Evolutionary conservation across 2,113 vertebrate genomes (phyloP).

Genomic region (Vulpes vulpes): DNA sequence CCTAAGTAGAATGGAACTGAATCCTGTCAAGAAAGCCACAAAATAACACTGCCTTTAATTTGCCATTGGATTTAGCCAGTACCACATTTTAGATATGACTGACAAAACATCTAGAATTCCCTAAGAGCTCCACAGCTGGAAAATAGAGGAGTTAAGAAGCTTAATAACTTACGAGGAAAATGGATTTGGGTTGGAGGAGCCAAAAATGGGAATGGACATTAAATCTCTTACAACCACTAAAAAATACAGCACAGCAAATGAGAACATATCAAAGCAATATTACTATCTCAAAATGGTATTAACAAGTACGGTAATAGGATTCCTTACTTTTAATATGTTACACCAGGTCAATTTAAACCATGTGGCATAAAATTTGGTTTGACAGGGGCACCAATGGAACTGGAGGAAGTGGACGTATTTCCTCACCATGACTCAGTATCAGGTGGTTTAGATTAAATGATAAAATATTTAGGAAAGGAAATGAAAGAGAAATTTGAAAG

Average conservation of each 20-base stretch:
- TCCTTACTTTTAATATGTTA: not conserved
- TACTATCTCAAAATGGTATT: not conserved
- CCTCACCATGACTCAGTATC: not conserved
- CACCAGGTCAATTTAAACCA: conserved; percentile 32
- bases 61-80: not conserved
- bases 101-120: not conserved
- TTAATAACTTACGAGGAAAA: not conserved
- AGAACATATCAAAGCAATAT: conserved; percentile 28
- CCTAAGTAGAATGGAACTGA: not conserved
- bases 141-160: not conserved
- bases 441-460: not conserved
- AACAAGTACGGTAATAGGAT: not conserved
- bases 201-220: not conserved
- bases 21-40: not conserved
- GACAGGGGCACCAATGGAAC: not conserved
- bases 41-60: not conserved
- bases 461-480: conserved; percentile 11
- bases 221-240: not conserved
- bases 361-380: not conserved
- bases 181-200: not conserved
- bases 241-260: not conserved
- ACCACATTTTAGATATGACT: not conserved
- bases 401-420: not conserved
- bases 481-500: not conserved
- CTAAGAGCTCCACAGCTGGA: not conserved